Conservation (phyloP, 1,140 invertebrate species). For the Paralvinella palmiformis region DNA sequence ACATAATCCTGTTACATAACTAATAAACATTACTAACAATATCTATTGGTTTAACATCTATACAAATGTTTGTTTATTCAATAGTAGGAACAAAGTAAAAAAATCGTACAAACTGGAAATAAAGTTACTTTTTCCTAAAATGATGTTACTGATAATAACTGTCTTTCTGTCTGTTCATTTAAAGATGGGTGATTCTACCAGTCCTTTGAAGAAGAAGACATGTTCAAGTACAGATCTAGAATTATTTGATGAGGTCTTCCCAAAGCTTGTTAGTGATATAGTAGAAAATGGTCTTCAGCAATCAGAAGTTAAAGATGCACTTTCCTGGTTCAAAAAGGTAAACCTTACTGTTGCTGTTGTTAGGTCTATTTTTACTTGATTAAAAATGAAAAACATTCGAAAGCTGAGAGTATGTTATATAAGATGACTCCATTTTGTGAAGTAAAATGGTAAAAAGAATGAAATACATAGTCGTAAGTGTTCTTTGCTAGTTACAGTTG, state of each 20-base stretch:
- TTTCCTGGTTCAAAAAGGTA: constrained; percentile 39
- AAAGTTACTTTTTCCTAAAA: no score
- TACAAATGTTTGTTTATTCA: no score
- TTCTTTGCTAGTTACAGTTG: constrained; percentile 13
- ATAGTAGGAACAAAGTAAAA: no score
- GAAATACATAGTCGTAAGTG: not conserved
- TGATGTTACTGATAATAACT: no score
- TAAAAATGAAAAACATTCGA: not conserved
- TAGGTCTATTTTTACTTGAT: not conserved
- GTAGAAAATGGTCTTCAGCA: constrained; percentile 26
- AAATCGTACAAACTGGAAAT: no score
- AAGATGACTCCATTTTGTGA: not conserved
- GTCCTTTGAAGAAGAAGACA: no score
- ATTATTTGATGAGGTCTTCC: constrained; percentile 43
- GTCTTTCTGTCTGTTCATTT: no score
- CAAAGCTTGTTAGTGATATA: constrained; percentile 30
- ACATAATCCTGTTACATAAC: no score
- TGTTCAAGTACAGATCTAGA: no score
- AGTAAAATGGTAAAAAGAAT: not conserved
- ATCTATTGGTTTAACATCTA: no score
- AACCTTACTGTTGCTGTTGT: not conserved
- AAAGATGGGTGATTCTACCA: no score
- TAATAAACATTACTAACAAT: no score
- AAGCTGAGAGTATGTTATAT: not conserved
- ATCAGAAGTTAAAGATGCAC: constrained; percentile 28